phyloP scores from a whole-genome alignment of 2,888 invertebrate genomes.

The Operophtera brumata region DNA sequence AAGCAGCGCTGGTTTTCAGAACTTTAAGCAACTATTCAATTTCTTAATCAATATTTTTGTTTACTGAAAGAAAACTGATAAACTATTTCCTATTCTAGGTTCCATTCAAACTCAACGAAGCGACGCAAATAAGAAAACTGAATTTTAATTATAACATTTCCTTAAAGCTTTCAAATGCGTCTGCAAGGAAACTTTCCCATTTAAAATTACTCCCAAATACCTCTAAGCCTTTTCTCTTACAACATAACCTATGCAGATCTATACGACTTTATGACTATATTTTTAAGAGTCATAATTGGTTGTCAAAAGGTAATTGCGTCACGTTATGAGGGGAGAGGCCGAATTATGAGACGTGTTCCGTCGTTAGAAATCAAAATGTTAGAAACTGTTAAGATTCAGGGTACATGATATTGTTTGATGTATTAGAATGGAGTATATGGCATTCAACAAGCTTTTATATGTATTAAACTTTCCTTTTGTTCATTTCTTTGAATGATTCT shows the following conservation, averaged over 20 bases:
- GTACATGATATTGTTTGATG: conserved; percentile 32
- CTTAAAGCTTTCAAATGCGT: conserved; percentile 41
- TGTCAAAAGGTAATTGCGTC: conserved; percentile 23
- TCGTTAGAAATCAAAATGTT: conserved; percentile 76
- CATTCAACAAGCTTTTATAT: conserved; percentile 11
- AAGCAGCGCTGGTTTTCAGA: no score
- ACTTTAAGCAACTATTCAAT: no score
- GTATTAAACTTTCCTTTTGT: no score
- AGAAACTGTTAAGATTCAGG: conserved; percentile 43
- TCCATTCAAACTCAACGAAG: conserved; percentile 25
- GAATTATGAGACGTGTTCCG: conserved; percentile 70
- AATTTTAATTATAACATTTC: conserved; percentile 57
- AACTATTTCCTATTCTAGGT: conserved; percentile 1
- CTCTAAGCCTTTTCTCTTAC: conserved; percentile 35
- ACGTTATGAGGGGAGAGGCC: conserved; percentile 45
- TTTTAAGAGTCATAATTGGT: conserved; percentile 26
- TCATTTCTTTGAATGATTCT: no score
- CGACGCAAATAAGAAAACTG: conserved; percentile 35
- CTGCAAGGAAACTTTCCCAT: conserved; percentile 51
- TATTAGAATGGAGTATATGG: conserved; percentile 38
- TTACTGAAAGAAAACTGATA: background rate
- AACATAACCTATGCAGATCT: conserved; percentile 11
- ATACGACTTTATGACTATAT: conserved; percentile 24
- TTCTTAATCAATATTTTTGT: background rate
- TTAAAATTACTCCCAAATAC: conserved; percentile 55